phyloP scores from a whole-genome alignment of 2,113 vertebrate genomes.

The Rhipidura dahli region DNA sequence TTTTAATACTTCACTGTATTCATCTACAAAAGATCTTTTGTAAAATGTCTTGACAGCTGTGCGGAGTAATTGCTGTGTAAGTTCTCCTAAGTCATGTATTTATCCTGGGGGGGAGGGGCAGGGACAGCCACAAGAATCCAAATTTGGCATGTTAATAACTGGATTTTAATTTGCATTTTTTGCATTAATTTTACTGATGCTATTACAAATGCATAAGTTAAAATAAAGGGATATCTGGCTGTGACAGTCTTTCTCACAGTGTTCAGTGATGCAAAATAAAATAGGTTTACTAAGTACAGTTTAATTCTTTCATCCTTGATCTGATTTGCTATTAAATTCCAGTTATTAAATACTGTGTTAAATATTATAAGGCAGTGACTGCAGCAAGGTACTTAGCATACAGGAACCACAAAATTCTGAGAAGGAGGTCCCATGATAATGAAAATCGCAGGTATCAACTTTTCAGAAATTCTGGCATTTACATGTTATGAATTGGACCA shows the following conservation, averaged over 20 bases:
- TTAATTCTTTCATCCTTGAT: background rate
- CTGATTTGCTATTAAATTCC: background rate
- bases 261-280: background rate
- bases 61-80: background rate
- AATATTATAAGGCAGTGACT: background rate
- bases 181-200: background rate
- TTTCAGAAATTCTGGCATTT: background rate
- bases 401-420: background rate
- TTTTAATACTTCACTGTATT: background rate
- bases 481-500: background rate
- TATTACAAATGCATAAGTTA: background rate
- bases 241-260: background rate
- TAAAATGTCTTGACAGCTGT: background rate
- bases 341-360: background rate
- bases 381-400: background rate
- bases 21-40: background rate
- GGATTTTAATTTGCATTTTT: background rate
- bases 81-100: background rate
- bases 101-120: background rate
- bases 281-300: background rate
- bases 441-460: background rate
- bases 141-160: background rate
- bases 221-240: background rate
- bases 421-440: background rate
- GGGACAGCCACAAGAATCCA: background rate